Evolutionary conservation across 1,140 invertebrate genomes (phyloP).

Genomic region (Drosophila albomicans): DNA sequence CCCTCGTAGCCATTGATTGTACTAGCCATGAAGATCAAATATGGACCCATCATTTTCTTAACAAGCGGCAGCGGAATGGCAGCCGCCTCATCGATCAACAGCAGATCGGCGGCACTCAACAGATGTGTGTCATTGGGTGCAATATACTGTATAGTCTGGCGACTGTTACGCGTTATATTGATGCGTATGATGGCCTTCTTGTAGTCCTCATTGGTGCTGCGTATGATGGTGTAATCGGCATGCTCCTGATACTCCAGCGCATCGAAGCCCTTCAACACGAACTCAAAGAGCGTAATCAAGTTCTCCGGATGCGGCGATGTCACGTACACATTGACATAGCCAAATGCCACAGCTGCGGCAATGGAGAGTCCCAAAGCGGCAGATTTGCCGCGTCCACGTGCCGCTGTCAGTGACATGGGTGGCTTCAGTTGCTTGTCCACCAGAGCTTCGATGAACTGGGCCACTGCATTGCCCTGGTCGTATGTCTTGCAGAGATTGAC

Average conservation of each 20-base stretch:
- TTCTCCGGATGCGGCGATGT: slow-evolving; percentile 99
- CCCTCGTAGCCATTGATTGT: slow-evolving; percentile 99
- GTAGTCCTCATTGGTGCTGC: slow-evolving; percentile 98
- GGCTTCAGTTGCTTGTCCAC: slow-evolving; percentile 94
- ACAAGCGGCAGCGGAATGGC: slow-evolving; percentile 98
- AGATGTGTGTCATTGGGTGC: slow-evolving; percentile 95
- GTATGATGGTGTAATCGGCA: slow-evolving; percentile 97
- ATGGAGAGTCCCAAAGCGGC: slow-evolving; percentile 98
- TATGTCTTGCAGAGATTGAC: slow-evolving; percentile 96
- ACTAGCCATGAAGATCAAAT: slow-evolving; percentile 97
- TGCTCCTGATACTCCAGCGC: slow-evolving; percentile 98
- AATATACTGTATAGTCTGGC: slow-evolving; percentile 99
- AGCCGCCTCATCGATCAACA: slow-evolving; percentile 99
- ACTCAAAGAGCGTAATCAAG: slow-evolving; percentile 98
- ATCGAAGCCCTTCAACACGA: slow-evolving; percentile 98
- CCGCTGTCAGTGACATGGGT: slow-evolving; percentile 97
- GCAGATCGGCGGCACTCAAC: slow-evolving; percentile 96
- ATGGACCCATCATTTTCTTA: slow-evolving; percentile 95
- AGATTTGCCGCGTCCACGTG: slow-evolving; percentile 98
- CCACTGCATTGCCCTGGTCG: slow-evolving; percentile 96
- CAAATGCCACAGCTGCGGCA: slow-evolving; percentile 92
- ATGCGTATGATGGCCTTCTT: slow-evolving; percentile 98
- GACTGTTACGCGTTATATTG: slow-evolving; percentile 95
- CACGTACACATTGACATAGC: slow-evolving; percentile 99
- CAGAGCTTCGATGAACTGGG: slow-evolving; percentile 97